A percentile compares a stretch with the other conserved stretches of the same genome.
Conservation (phyloP, 2,888 invertebrate genomes). For the Phrixothrix hirtus region DNA sequence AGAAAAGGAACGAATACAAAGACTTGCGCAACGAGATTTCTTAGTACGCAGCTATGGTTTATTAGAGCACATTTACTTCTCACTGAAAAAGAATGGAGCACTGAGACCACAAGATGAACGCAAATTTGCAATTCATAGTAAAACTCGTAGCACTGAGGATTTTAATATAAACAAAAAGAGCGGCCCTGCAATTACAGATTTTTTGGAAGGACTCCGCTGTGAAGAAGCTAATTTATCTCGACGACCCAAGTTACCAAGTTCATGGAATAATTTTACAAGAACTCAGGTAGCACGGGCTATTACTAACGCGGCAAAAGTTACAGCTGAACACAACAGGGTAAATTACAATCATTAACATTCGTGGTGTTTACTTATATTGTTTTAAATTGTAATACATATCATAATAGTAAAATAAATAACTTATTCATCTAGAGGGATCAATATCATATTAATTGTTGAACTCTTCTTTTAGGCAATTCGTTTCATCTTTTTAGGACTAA, state of each 20-base stretch:
- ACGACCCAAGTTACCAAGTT: conserved; percentile 9
- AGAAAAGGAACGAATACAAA: conserved; percentile 69
- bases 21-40: conserved; percentile 69
- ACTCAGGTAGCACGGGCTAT: conserved; percentile 30
- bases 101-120: conserved; percentile 67
- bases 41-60: conserved; percentile 72
- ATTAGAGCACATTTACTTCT: conserved; percentile 68
- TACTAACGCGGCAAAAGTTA: conserved; percentile 25
- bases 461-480: not conserved
- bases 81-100: conserved; percentile 70
- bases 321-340: conserved; percentile 14
- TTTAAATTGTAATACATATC: too few species aligned
- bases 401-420: conserved; percentile 4
- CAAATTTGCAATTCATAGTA: conserved; percentile 66
- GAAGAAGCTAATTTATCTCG: conserved; percentile 9
- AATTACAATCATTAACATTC: not conserved
- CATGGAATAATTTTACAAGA: conserved; percentile 23
- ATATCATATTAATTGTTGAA: not conserved
- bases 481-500: not conserved
- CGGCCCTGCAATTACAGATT: conserved; percentile 49
- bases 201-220: conserved; percentile 46
- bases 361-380: too few species aligned
- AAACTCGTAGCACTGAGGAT: conserved; percentile 43
- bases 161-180: conserved; percentile 37
- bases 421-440: not conserved